Evolutionary conservation across 2,797 vertebrate genomes (phyloP), one percentile per base, ranked within the genome.

Genomic region (Denticeps clupeoides): DNA sequence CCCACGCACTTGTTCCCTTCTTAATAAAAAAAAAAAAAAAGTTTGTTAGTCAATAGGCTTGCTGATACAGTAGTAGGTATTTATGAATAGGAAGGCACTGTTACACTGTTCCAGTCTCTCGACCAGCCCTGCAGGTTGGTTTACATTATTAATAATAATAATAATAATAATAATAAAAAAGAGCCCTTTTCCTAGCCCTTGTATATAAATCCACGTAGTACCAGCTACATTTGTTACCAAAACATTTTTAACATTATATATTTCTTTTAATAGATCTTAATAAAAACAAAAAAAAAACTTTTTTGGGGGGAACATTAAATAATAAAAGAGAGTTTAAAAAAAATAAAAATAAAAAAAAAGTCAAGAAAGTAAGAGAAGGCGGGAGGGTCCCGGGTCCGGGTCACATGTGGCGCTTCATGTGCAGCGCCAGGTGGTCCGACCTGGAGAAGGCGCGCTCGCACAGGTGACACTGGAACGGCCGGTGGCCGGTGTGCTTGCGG

Each of bases 361-460:
- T 21, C 18, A 38, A 38, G 35, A 18, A 38, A 33, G 37, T 37
- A 35, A 38, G 21, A 16, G 38, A 35, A 38, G 18, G 18, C 4
- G 35, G 19, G 16, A 38, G 45, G 66, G 74, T 72, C 31, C 28
- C 47, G 33, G 58, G 19, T 56, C 44, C 43, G 49, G 59, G 73
- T 88, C 87, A 99, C 88, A 97, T 86, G 78, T 99, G 95, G 67
- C 95, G 71, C 75, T 99, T 98, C 95, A 98, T 99, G 77, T 99
- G 95, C 64, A 99, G 75, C 0, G 95, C 94, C 67, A 99, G 84
- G 68, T 99, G 95, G 74, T 99, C 95, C 0, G 93, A 97, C 58
- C 95, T 70, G 58, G 95, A 99, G 79, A 99, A 99, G 2, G 95
- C 93, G 0, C 95, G 81, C 70, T 99, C 95, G 10, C 95, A 98